Base-by-base conservation (phyloP, 35 echinoderm and acorn worm species). In the Apostichopus californicus region DNA sequence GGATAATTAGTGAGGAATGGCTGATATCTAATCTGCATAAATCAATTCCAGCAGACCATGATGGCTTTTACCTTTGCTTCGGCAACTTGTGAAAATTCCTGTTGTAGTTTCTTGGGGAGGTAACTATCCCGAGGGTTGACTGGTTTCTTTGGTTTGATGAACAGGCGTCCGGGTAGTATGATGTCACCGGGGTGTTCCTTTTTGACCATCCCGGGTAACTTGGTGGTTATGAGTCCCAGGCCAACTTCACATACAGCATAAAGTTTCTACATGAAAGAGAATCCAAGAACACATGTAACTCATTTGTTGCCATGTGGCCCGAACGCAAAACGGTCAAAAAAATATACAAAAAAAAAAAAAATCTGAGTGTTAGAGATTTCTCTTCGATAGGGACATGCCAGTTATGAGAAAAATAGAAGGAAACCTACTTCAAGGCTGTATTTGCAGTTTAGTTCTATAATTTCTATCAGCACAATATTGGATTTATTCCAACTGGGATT, bases 171-270 rank as follows among this genome's bases (percentile, higher is more conserved):
- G 4, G 97, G 97, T 3, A 98, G 93, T 23, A 94, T 20, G 15
- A 94, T 92, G 17, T 96, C 93, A 61, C 93, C 95, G 1, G 97
- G 95, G 56, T 98, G 95, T 9, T 98, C 97, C 57, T 98, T 98
- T 10, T 94, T 61, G 15, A 23, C 77, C 24, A 96, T 92, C 56
- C 80, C 87, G 0, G 95, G 90, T 22, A 93, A 86, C 87, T 93
- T 98, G 70, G 91, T 96, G 78, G 94, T 90, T 5, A 98, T 78
- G 7, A 98, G 92, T 0, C 97, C 93, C 68, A 96, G 78, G 58
- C 88, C 91, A 17, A 98, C 58, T 68, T 98, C 97, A 93, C 97
- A 98, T 17, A 98, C 93, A 21, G 97, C 97, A 93, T 98, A 98
- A 56, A 98, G 81, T 93, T 96, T 98, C 97, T 98, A 54, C 20